phyloP scores from a whole-genome alignment of 2,113 vertebrate genomes.

The Callithrix jacchus region DNA sequence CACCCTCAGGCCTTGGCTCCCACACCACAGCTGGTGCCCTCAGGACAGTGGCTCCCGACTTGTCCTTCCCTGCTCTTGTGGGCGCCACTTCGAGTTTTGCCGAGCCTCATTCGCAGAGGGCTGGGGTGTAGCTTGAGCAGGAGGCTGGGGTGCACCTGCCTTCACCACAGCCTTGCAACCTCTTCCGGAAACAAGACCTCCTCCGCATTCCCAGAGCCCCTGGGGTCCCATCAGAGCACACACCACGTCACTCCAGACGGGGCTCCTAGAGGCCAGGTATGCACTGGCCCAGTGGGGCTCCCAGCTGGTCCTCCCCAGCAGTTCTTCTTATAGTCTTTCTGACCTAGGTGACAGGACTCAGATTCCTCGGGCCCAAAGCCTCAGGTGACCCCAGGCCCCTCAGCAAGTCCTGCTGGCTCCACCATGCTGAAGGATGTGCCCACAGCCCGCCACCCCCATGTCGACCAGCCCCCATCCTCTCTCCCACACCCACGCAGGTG shows the following conservation, averaged over 20 bases:
- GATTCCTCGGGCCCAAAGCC: background rate
- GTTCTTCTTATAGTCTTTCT: background rate
- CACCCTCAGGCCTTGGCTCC: background rate
- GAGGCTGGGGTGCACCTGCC: background rate
- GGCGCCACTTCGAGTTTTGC: background rate
- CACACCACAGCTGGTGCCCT: background rate
- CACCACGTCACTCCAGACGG: no score
- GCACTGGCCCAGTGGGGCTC: background rate
- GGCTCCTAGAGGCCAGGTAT: background rate
- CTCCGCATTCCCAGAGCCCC: background rate
- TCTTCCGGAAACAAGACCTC: background rate
- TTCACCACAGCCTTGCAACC: background rate
- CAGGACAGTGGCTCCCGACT: background rate
- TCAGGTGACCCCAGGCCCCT: background rate
- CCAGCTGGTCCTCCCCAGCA: background rate
- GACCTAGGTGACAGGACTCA: background rate
- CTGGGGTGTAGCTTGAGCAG: fast-evolving
- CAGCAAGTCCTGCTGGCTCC: background rate
- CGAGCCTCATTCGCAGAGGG: no score
- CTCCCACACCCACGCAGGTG: no score
- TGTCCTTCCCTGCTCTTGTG: background rate
- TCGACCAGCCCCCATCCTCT: background rate
- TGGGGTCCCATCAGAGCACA: background rate
- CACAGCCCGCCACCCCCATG: fast-evolving
- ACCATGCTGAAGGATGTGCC: background rate